Evolutionary conservation across 2,888 invertebrate genomes (phyloP).

Genomic region (Dolichopus griseipennis): DNA sequence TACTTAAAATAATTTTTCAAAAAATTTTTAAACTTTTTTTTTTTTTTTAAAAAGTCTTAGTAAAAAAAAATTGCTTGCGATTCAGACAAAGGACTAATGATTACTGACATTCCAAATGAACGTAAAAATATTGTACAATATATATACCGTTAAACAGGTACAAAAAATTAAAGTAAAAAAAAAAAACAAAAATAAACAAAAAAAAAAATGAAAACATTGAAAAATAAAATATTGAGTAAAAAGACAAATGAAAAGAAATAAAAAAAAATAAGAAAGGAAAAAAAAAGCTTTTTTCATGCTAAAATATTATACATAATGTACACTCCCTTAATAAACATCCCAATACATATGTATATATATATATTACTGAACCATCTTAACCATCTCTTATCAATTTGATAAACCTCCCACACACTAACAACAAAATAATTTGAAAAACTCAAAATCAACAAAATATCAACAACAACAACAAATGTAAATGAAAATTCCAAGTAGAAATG

Average conservation of each 20-base stretch:
- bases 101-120: background rate
- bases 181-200: too few relatives aligned
- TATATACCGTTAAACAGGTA: background rate
- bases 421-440: too few relatives aligned
- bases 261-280: background rate
- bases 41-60: too few relatives aligned
- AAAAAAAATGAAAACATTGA: background rate
- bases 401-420: too few relatives aligned
- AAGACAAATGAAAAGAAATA: too few relatives aligned
- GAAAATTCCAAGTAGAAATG: too few relatives aligned
- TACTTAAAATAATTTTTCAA: too few relatives aligned
- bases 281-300: background rate
- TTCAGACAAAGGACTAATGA: background rate
- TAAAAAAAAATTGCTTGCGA: background rate
- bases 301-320: background rate
- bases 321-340: background rate
- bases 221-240: background rate
- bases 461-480: too few relatives aligned
- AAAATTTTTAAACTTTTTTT: too few relatives aligned
- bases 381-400: too few relatives aligned
- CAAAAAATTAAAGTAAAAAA: background rate
- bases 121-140: background rate
- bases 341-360: background rate
- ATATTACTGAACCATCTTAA: too few relatives aligned
- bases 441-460: too few relatives aligned